Percentiles rank a stretch among this genome's conserved stretches.
phyloP scores from a whole-genome alignment of 37 sponge, comb jelly and placozoan species.

The Agelas oroides region DNA sequence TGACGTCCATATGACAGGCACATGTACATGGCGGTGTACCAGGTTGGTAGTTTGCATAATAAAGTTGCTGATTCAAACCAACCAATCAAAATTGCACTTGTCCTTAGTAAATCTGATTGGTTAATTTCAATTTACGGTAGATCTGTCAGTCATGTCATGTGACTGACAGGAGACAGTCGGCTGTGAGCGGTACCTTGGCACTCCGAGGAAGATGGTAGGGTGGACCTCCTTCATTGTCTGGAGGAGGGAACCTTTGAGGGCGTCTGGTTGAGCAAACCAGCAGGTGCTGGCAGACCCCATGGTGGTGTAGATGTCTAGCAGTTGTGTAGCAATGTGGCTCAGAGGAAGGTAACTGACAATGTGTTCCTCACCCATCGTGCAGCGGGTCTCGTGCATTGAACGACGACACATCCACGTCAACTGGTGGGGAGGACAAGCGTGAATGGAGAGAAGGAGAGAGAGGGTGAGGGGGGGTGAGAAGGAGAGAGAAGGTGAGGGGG shows the following conservation, averaged over 20 bases:
- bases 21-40: no score
- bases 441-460: conserved; percentile 10
- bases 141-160: no score
- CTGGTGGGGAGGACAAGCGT: conserved; percentile 17
- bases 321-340: conserved; percentile 84
- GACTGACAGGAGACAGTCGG: no score
- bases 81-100: no score
- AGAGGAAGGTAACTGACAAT: conserved; percentile 88
- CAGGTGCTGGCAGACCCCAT: conserved; percentile 62
- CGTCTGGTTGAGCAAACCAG: conserved; percentile 95
- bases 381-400: conserved; percentile 20
- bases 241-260: conserved; percentile 90
- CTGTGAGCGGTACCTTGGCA: conserved; percentile 79
- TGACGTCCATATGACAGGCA: neutral
- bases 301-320: conserved; percentile 75
- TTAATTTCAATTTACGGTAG: no score
- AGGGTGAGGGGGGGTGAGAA: neutral
- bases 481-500: neutral
- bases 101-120: no score
- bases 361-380: conserved; percentile 62
- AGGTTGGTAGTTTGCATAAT: no score
- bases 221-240: conserved; percentile 89
- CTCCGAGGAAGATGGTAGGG: conserved; percentile 92
- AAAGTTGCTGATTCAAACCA: no score
- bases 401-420: conserved; percentile 70